phyloP scores from a whole-genome alignment of 64 coral and sea anemone genomes.

The Acropora tenuis region DNA sequence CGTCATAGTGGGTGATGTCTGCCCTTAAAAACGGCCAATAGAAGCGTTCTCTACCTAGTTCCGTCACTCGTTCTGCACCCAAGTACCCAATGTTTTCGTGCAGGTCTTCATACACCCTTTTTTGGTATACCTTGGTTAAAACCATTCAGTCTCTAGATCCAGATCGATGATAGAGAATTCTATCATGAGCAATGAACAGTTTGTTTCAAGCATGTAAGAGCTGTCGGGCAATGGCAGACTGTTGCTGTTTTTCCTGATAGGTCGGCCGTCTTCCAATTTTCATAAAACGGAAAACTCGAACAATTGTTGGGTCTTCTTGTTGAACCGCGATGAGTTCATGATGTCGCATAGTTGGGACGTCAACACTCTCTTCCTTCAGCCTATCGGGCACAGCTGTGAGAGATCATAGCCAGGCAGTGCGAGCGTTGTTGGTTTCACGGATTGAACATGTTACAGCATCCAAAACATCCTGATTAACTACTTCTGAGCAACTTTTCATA shows the following conservation, averaged over 20 bases:
- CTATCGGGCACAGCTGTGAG: not conserved
- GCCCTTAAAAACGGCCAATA: slow-evolving; percentile 59
- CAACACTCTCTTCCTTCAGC: not conserved
- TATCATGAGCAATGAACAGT: slow-evolving; percentile 8
- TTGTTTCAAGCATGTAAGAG: slow-evolving; percentile 23
- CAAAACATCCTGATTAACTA: no score
- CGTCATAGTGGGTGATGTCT: no score
- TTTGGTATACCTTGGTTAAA: not conserved
- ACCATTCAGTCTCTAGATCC: not conserved
- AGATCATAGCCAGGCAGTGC: no score
- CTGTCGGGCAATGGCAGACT: not conserved
- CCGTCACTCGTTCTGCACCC: slow-evolving; percentile 22
- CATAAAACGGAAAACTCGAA: no score
- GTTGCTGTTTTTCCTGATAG: no score
- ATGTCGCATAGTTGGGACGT: no score
- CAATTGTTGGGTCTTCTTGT: no score
- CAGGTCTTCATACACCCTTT: slow-evolving; percentile 29
- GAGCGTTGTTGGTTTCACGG: no score
- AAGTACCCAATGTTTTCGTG: slow-evolving; percentile 41
- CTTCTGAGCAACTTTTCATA: no score
- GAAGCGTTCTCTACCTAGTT: slow-evolving; percentile 26
- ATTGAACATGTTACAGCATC: no score
- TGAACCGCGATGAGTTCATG: no score
- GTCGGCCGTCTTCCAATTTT: no score
- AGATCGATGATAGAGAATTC: not conserved